Base-by-base conservation (phyloP, 2,888 invertebrate genomes). In the Eumacrocentrus americanus region DNA sequence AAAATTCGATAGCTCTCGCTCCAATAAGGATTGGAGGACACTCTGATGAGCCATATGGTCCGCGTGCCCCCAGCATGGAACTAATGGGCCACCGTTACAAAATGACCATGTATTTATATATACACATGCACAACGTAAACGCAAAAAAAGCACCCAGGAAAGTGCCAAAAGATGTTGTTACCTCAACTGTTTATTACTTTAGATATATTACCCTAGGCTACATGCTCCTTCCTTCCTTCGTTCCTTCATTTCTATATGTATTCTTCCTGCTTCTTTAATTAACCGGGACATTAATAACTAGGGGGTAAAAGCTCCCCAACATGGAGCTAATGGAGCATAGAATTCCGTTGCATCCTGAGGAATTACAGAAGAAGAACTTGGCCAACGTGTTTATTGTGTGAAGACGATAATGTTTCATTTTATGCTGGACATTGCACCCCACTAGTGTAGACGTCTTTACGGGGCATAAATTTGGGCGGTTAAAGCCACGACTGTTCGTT, bases 31-130 rank as follows among this genome's bases (percentile, higher is more conserved):
- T 3, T 20, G 16, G 9, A 29, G 4, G 5, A 16, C 14, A 48
- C 14, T 14, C 29, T 22, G 5, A 34, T 35, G 25, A 18, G 52
- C 70, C 76, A 76, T 76, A 76, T 76, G 76, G 75, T 22, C 37
- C 60, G 70, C 72, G 76, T 73, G 76, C 74, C 74, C 74, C 77
- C 75, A 66, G 70, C 70, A 70, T 70, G 76, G 75, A 76, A 77
- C 67, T 77, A 77, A 76, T 74, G 67, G 69, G 73, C 68, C 71
- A 71, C 40, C 66, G 63, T 74, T 72, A 71, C 70, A 47, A 46
- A 1, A 11, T 46, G 12, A 47, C 18, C 20, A 25, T 22, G 37
- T 5, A 6, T 7, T 50, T 16, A n/a, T 47, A n/a, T 47, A 12
- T 7, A 50, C 11, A 20, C 29, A 18, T 14, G 37, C 34, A 47